Conservation (phyloP, 2,797 vertebrate genomes). For the Triplophysa yarkandensis region DNA sequence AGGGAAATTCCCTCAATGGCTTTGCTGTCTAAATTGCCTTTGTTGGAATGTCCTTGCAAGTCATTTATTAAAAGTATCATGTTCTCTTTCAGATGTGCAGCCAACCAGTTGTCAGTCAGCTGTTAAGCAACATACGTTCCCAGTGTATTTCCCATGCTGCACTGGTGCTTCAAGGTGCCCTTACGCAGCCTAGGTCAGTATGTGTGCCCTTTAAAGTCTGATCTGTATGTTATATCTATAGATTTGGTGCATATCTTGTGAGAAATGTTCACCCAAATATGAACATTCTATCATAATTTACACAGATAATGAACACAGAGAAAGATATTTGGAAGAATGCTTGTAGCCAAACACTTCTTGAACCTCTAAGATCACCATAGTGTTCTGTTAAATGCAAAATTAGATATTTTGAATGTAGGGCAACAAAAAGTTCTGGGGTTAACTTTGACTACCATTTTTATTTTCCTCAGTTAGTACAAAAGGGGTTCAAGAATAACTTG, state of each 20-base stretch:
- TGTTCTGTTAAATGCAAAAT: too few relatives aligned
- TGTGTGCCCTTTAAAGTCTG: neutral
- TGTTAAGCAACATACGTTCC: conserved; percentile 98
- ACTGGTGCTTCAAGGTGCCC: conserved; percentile 91
- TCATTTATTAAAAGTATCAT: conserved; percentile 17
- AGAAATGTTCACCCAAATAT: too few relatives aligned
- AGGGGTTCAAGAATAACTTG: too few relatives aligned
- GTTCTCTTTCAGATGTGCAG: conserved; percentile 87
- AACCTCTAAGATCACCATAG: too few relatives aligned
- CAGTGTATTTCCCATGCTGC: conserved; percentile 98
- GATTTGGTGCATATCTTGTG: neutral
- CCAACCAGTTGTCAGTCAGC: conserved; percentile 95
- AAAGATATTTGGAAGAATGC: too few relatives aligned
- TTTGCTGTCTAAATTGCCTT: neutral
- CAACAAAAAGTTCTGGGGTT: too few relatives aligned
- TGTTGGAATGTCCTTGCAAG: neutral
- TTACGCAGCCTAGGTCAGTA: conserved; percentile 92
- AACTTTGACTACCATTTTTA: too few relatives aligned
- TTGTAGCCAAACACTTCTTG: too few relatives aligned
- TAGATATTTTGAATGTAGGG: too few relatives aligned
- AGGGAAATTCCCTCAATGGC: neutral
- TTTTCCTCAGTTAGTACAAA: too few relatives aligned
- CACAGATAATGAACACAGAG: too few relatives aligned
- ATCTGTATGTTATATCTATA: neutral
- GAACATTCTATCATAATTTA: too few relatives aligned